phyloP scores from a whole-genome alignment of 2,797 vertebrate genomes.

The Micromesistius poutassou region DNA sequence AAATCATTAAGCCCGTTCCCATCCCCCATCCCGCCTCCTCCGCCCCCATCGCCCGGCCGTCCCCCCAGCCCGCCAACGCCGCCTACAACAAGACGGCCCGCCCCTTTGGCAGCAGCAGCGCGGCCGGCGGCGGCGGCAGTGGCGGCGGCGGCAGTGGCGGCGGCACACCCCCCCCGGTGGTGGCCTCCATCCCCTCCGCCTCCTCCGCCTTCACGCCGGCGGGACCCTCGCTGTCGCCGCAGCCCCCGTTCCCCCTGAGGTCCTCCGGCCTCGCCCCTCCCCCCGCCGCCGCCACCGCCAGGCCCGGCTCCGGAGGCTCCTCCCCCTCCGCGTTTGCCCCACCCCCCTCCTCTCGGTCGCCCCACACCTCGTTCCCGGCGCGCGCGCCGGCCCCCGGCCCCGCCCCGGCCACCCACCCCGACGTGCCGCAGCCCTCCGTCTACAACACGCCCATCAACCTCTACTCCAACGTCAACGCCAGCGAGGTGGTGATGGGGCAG shows the following conservation, averaged over 20 bases:
- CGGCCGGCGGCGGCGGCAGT: constrained; percentile 10
- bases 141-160: constrained; percentile 30
- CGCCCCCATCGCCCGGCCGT: constrained; percentile 74
- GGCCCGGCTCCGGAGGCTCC: constrained; percentile 55
- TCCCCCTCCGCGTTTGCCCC: constrained; percentile 64
- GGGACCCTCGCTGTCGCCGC: constrained; percentile 67
- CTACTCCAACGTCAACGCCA: constrained; percentile 78
- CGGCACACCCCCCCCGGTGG: constrained; percentile 75
- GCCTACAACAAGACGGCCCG: constrained; percentile 94
- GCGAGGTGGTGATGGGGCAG: constrained; percentile 84
- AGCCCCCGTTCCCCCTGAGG: constrained; percentile 81
- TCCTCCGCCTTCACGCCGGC: constrained; percentile 94
- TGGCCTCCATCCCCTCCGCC: constrained; percentile 90
- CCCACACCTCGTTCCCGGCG: constrained; percentile 71
- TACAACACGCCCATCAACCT: constrained; percentile 83
- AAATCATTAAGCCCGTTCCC: constrained; percentile 95
- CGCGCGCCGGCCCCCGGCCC: constrained; percentile 64
- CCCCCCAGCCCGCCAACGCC: constrained; percentile 55
- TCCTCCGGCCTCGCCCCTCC: constrained; percentile 73
- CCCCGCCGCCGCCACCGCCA: constrained; percentile 51
- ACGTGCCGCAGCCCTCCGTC: constrained; percentile 81
- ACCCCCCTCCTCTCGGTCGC: constrained; percentile 73
- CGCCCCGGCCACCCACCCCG: constrained; percentile 70
- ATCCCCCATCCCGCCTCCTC: constrained; percentile 79
- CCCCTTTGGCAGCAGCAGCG: constrained; percentile 80